A percentile compares a stretch with the other conserved stretches of the same genome.
Conservation (phyloP, 2,797 vertebrate species). For the Rhinophrynus dorsalis region DNA sequence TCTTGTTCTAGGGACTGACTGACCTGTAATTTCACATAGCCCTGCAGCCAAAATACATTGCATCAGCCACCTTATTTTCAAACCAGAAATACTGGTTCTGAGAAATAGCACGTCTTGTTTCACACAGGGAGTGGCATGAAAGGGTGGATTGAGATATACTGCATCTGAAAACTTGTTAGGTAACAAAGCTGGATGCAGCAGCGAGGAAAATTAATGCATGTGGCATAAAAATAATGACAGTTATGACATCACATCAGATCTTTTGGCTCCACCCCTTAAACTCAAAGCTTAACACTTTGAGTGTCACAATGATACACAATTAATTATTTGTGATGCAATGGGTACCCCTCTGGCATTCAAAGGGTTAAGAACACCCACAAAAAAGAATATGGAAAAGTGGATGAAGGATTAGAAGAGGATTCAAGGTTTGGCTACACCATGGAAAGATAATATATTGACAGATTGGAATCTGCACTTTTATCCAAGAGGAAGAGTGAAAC, state of each 20-base stretch:
- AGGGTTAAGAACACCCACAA: no score
- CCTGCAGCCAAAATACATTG: slow-evolving; percentile 71
- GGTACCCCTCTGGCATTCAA: no score
- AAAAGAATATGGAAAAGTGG: no score
- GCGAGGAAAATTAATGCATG: background rate
- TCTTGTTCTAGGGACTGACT: background rate
- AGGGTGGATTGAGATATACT: background rate
- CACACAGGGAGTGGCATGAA: slow-evolving; percentile 14
- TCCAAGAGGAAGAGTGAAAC: no score
- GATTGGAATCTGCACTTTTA: no score
- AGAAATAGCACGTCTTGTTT: slow-evolving; percentile 10
- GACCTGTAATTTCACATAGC: background rate
- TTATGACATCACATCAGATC: slow-evolving; percentile 17
- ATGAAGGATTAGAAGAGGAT: no score
- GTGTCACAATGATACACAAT: no score
- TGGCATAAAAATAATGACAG: background rate
- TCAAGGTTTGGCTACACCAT: no score
- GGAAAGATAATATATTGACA: no score
- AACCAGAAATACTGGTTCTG: slow-evolving; percentile 32
- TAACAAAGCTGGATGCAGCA: background rate
- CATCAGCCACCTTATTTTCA: slow-evolving; percentile 77
- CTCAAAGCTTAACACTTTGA: no score
- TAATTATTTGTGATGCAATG: no score
- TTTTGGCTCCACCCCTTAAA: no score
- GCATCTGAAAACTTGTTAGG: background rate